A percentile compares a stretch with the other conserved stretches of the same genome.
phyloP scores from a whole-genome alignment of 2,888 invertebrate genomes.

The Fragum whitleyi region DNA sequence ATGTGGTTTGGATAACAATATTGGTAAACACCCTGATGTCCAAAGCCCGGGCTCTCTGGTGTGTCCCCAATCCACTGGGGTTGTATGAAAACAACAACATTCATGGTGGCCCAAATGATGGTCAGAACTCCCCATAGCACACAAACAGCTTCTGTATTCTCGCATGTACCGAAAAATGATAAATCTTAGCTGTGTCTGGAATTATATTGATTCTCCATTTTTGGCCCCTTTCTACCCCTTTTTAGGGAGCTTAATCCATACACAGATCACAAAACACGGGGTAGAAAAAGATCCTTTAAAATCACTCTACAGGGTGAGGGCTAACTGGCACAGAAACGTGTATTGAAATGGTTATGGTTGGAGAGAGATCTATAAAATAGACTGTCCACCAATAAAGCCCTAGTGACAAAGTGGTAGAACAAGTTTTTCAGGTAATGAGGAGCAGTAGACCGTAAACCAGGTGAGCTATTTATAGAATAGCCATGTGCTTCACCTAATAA shows the following conservation, averaged over 20 bases:
- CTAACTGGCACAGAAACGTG: constrained; percentile 56
- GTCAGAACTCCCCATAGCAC: constrained; percentile 99
- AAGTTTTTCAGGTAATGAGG: constrained; percentile 61
- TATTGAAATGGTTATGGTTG: constrained; percentile 58
- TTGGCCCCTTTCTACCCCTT: constrained; percentile 55
- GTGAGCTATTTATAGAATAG: constrained; percentile 47
- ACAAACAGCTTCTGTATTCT: constrained; percentile 91
- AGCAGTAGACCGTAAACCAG: constrained; percentile 48
- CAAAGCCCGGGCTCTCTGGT: constrained; percentile 88
- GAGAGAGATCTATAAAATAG: constrained; percentile 55
- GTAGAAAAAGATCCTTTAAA: constrained; percentile 41
- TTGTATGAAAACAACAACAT: constrained; percentile 97
- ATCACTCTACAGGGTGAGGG: constrained; percentile 59
- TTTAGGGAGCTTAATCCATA: constrained; percentile 38
- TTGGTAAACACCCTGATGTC: constrained; percentile 97
- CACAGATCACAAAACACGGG: constrained; percentile 38
- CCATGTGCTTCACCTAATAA: constrained; percentile 29
- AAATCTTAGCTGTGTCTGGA: constrained; percentile 77
- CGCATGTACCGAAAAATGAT: constrained; percentile 84
- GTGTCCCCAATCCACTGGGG: constrained; percentile 88
- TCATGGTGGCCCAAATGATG: constrained; percentile 98
- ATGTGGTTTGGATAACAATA: constrained; percentile 88
- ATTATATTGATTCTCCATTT: constrained; percentile 73
- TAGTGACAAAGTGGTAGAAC: constrained; percentile 63
- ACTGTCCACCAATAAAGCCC: constrained; percentile 25